phyloP scores from a whole-genome alignment of 2,888 invertebrate species.

The Eumacrocentrus americanus region DNA sequence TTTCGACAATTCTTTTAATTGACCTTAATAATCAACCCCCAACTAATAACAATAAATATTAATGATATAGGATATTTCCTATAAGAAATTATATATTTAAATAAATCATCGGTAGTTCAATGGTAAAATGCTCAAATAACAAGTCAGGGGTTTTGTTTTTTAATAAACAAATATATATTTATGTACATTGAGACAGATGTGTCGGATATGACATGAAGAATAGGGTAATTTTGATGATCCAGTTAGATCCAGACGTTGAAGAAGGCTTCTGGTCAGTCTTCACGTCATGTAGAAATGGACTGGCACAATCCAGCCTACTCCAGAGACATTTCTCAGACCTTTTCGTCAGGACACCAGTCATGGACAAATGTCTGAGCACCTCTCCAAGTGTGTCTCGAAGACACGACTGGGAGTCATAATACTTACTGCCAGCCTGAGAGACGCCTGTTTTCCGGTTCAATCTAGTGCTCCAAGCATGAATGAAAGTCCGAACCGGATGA shows the following conservation, averaged over 20 bases:
- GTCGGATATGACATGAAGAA: neutral
- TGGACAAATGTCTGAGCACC: constrained; percentile 8
- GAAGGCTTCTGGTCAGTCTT: constrained; percentile 1
- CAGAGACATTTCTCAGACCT: neutral
- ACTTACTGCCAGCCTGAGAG: constrained; percentile 39
- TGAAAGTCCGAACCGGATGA: constrained; percentile 45
- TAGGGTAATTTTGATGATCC: constrained; percentile 1
- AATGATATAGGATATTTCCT: no score
- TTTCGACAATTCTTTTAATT: no score
- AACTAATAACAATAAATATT: no score
- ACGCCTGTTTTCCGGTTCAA: constrained; percentile 47
- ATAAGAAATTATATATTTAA: no score
- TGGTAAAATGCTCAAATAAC: no score
- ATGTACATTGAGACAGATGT: neutral
- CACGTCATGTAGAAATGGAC: constrained; percentile 19
- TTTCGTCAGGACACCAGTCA: neutral
- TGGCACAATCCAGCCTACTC: constrained; percentile 15
- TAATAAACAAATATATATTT: neutral
- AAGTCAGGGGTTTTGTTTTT: neutral
- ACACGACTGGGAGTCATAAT: constrained; percentile 1
- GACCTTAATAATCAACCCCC: no score
- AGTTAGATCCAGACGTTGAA: constrained; percentile 12
- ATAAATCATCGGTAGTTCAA: neutral
- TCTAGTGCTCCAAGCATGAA: constrained; percentile 42
- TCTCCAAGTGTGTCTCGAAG: neutral